A percentile compares a stretch with the other conserved stretches of the same genome.
Evolutionary conservation across 1,140 invertebrate genomes (phyloP).

Genomic region (Ostrea denselamellosa): DNA sequence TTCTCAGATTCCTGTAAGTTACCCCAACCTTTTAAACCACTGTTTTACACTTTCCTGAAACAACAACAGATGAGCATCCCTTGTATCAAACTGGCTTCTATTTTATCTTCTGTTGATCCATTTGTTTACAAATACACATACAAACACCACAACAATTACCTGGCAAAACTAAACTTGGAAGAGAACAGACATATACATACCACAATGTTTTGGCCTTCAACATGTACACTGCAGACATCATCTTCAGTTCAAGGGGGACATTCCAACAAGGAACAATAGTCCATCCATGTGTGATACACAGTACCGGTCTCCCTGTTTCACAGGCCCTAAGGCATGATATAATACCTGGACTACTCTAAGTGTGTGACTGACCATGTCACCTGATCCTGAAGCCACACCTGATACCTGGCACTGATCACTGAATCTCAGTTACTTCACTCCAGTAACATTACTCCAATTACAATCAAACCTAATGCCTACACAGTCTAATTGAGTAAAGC

Average conservation of each 20-base stretch:
- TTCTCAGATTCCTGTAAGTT: not conserved
- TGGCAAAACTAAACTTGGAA: not conserved
- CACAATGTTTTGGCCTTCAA: constrained; percentile 10
- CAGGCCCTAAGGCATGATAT: not conserved
- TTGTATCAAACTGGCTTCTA: not conserved
- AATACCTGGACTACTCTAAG: not conserved
- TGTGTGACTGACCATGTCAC: not conserved
- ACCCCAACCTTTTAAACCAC: not conserved
- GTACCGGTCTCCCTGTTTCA: not conserved
- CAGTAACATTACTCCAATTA: not conserved
- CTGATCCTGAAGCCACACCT: not conserved
- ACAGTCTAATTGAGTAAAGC: not conserved
- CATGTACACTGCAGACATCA: constrained; percentile 4
- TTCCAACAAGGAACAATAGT: not conserved
- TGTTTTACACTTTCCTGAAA: not conserved
- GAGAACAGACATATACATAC: not conserved
- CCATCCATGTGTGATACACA: constrained; percentile 6
- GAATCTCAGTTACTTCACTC: not conserved
- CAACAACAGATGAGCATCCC: not conserved
- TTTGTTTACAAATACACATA: constrained; percentile 12
- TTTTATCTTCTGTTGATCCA: not conserved
- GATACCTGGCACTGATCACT: not conserved
- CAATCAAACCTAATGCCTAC: constrained; percentile 12
- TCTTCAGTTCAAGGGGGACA: not conserved
- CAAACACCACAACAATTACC: not conserved